Evolutionary conservation across 2,797 vertebrate genomes (phyloP).

Genomic region (Sebastes trivittatus): DNA sequence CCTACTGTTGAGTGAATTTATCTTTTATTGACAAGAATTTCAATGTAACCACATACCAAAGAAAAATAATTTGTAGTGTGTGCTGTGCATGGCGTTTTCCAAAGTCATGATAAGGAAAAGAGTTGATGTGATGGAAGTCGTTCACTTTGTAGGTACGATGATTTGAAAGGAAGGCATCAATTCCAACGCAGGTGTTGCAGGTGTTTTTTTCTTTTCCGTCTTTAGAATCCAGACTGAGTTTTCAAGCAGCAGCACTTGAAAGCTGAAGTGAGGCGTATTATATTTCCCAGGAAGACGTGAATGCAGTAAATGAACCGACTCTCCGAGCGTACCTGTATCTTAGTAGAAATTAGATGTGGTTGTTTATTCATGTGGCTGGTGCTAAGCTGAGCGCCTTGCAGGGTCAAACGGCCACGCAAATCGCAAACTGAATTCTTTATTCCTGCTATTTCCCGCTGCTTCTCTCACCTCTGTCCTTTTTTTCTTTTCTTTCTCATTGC

Average conservation of each 20-base stretch:
- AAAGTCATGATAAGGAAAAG: neutral
- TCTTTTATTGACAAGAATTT: neutral
- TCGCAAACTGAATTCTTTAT: conserved; percentile 8
- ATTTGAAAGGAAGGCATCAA: neutral
- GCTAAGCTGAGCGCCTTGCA: conserved; percentile 10
- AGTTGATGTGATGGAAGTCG: neutral
- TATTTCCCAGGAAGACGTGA: conserved; percentile 6
- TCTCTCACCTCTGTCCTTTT: neutral
- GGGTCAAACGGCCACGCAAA: conserved; percentile 40
- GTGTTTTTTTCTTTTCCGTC: neutral
- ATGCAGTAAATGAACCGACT: conserved; percentile 22
- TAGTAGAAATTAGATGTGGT: conserved; percentile 23
- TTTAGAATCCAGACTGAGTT: neutral
- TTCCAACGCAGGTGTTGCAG: neutral
- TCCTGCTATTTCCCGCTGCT: neutral
- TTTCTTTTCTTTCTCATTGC: neutral
- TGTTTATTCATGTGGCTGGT: conserved; percentile 49
- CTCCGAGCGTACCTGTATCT: neutral
- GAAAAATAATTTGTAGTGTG: no score
- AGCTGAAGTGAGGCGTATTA: conserved; percentile 6
- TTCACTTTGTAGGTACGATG: neutral
- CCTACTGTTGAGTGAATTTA: neutral
- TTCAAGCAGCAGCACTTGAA: neutral
- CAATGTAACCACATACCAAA: neutral
- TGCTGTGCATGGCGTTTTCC: neutral